Conservation (phyloP, 2,797 vertebrate species). For the Betta splendens region DNA sequence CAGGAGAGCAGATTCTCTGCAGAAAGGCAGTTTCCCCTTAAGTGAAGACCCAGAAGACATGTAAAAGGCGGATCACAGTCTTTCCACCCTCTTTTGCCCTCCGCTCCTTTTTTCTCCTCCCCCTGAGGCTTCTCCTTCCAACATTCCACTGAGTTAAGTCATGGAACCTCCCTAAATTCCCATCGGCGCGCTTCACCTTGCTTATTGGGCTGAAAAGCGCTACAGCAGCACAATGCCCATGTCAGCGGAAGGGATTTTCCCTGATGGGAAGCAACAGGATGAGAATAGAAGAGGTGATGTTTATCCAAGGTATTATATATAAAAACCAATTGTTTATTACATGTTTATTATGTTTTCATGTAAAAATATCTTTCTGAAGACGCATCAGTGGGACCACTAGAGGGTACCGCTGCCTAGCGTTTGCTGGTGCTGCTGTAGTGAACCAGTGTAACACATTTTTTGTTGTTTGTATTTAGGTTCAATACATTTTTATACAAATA, state of each 20-base stretch:
- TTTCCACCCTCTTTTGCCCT: conserved; percentile 33
- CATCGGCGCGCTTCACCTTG: conserved; percentile 54
- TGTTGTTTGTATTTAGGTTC: too few species aligned
- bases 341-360: too few species aligned
- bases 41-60: conserved; percentile 29
- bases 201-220: conserved; percentile 51
- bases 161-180: conserved; percentile 74
- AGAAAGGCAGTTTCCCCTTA: conserved; percentile 8
- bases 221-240: conserved; percentile 44
- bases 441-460: too few species aligned
- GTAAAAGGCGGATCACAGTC: conserved; percentile 20
- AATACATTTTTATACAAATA: too few species aligned
- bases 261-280: conserved; percentile 25
- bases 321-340: too few species aligned
- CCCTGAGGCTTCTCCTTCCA: conserved; percentile 56
- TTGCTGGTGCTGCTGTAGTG: background rate
- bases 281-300: conserved; percentile 9
- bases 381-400: conserved; percentile 24
- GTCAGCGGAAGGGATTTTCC: conserved; percentile 47
- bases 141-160: conserved; percentile 47
- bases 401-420: conserved; percentile 32
- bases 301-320: too few species aligned
- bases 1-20: conserved; percentile 8
- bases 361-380: too few species aligned
- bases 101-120: conserved; percentile 49